Evolutionary conservation across 2,888 invertebrate species (phyloP).

Genomic region (Pterobdella sp.): DNA sequence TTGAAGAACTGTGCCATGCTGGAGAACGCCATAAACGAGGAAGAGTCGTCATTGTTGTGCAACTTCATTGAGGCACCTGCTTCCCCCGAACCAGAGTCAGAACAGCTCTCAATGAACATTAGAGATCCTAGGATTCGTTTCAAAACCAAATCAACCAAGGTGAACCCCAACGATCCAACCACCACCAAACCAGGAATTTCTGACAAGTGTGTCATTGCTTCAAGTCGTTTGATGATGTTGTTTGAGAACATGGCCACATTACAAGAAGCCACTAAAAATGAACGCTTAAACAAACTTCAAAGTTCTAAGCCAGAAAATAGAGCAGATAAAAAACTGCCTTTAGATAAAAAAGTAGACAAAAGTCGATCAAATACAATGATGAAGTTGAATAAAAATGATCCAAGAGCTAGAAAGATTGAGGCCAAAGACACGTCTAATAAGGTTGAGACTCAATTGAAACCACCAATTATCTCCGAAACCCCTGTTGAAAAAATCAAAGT

Average conservation of each 20-base stretch:
- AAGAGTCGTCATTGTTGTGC: neutral
- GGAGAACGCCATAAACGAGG: neutral
- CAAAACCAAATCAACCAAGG: slow-evolving; percentile 21
- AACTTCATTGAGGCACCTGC: slow-evolving; percentile 22
- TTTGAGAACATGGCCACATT: slow-evolving; percentile 23
- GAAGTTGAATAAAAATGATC: neutral
- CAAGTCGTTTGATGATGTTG: slow-evolving; percentile 20
- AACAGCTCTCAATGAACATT: slow-evolving; percentile 3
- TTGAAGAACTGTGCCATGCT: neutral
- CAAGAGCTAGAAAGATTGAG: neutral
- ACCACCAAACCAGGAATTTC: neutral
- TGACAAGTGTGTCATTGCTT: slow-evolving; percentile 17
- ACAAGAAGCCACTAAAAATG: slow-evolving; percentile 9
- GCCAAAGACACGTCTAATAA: neutral
- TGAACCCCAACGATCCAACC: neutral
- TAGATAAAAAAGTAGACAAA: neutral
- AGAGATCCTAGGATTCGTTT: slow-evolving; percentile 22
- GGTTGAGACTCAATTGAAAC: neutral
- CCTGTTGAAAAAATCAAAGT: neutral
- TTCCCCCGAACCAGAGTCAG: slow-evolving; percentile 21
- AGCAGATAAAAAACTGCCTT: neutral
- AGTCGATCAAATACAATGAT: neutral
- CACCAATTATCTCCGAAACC: neutral
- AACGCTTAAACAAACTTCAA: neutral
- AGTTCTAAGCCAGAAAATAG: neutral